A percentile compares a stretch with the other conserved stretches of the same genome.
Evolutionary conservation across 1,140 invertebrate species (phyloP).

Genomic region (Hylaeus volcanicus): DNA sequence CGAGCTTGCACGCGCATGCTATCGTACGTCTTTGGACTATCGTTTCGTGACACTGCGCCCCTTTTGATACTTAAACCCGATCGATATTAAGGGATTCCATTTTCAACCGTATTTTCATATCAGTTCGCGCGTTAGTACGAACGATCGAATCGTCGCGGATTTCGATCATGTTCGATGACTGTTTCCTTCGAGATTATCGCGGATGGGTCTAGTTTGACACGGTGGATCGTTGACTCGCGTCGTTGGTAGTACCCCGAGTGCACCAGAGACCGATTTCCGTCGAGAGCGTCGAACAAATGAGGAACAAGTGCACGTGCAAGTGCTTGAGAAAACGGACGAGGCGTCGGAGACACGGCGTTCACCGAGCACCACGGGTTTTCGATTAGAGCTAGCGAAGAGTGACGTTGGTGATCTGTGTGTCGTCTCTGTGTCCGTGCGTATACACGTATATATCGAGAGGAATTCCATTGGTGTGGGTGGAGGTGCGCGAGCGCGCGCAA

Average conservation of each 20-base stretch:
- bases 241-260: background rate
- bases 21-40: conserved; percentile 34
- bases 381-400: background rate
- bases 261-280: background rate
- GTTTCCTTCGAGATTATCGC: too few relatives aligned
- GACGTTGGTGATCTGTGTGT: conserved; percentile 14
- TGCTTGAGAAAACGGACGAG: conserved; percentile 56
- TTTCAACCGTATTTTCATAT: too few relatives aligned
- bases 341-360: conserved; percentile 43
- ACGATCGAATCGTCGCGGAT: background rate
- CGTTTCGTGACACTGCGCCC: background rate
- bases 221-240: background rate
- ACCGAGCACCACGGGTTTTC: conserved; percentile 14
- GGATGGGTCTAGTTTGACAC: background rate
- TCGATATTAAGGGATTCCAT: background rate
- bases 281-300: conserved; percentile 46
- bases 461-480: background rate
- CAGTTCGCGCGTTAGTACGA: background rate
- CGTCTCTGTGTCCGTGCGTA: conserved; percentile 19
- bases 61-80: background rate
- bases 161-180: too few relatives aligned
- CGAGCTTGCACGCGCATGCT: conserved; percentile 20
- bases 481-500: conserved; percentile 1
- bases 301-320: conserved; percentile 62
- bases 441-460: background rate